Conservation (phyloP, 2,888 invertebrate genomes). For the Brachyptera risi region DNA sequence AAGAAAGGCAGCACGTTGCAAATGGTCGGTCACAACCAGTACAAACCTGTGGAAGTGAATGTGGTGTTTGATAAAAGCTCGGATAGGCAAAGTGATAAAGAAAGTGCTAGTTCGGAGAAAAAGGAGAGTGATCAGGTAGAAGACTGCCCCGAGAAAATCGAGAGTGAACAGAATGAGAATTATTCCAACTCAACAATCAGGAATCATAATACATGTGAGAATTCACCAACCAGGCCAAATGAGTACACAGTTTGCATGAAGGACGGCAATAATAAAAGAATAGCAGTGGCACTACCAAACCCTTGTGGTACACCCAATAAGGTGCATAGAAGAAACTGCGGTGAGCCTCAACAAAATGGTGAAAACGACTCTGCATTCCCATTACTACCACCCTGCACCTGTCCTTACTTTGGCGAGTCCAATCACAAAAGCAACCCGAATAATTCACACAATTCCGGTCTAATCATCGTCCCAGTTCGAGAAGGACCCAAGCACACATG, state of each 20-base stretch:
- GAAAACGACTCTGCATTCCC: constrained; percentile 38
- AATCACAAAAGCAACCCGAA: constrained; percentile 46
- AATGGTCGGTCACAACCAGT: no score
- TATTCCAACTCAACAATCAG: no score
- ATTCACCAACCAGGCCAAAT: no score
- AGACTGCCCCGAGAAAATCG: no score
- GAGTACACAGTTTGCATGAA: neutral
- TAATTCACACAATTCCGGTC: constrained; percentile 33
- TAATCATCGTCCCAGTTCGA: constrained; percentile 30
- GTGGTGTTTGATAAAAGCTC: no score
- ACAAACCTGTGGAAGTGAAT: no score
- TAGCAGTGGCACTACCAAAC: neutral
- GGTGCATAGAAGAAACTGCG: constrained; percentile 9
- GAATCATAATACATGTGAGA: no score
- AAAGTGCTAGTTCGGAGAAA: no score
- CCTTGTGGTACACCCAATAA: neutral
- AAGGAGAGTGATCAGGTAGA: no score
- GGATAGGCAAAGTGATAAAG: no score
- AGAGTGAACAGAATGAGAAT: no score
- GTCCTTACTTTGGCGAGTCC: constrained; percentile 76
- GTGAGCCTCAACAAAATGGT: constrained; percentile 39
- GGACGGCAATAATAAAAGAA: neutral
- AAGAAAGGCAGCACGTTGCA: neutral
- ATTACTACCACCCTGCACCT: constrained; percentile 73
- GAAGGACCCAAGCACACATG: constrained; percentile 33